A percentile compares a stretch with the other conserved stretches of the same genome.
Evolutionary conservation across 2,113 vertebrate genomes (phyloP).

Genomic region (Eidolon helvum): DNA sequence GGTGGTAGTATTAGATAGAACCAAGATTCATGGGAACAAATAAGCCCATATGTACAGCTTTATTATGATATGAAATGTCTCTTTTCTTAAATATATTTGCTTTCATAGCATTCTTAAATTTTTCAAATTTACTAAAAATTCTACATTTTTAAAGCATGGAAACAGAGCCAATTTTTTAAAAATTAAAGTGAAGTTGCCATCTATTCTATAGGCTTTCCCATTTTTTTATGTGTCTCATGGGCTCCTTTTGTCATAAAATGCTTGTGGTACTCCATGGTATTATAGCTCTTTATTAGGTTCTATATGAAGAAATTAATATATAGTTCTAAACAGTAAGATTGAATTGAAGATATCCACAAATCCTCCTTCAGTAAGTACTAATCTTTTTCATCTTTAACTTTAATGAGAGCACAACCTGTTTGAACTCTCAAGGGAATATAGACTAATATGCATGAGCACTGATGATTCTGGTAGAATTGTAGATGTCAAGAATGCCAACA

Average conservation of each 20-base stretch:
- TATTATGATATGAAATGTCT: not conserved
- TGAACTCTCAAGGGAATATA: not conserved
- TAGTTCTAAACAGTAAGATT: constrained; percentile 11
- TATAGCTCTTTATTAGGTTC: not conserved
- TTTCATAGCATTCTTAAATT: not conserved
- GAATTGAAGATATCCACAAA: constrained; percentile 22
- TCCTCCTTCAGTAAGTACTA: not conserved
- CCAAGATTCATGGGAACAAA: not conserved
- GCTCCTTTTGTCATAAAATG: not conserved
- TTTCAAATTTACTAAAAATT: not conserved
- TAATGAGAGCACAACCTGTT: not conserved
- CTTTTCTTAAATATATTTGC: not conserved
- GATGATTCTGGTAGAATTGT: not conserved
- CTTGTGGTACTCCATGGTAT: not conserved
- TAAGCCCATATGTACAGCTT: not conserved
- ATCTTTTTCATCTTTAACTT: constrained; percentile 25
- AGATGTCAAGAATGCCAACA: not conserved
- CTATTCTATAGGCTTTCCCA: not conserved
- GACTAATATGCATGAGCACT: not conserved
- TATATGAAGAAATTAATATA: constrained; percentile 20
- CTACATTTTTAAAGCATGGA: not conserved
- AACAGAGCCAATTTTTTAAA: not conserved
- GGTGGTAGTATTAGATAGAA: no score
- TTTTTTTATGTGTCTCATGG: constrained; percentile 2
- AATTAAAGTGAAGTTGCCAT: not conserved